phyloP scores from a whole-genome alignment of 1,140 invertebrate genomes.

The Microplitis mediator region DNA sequence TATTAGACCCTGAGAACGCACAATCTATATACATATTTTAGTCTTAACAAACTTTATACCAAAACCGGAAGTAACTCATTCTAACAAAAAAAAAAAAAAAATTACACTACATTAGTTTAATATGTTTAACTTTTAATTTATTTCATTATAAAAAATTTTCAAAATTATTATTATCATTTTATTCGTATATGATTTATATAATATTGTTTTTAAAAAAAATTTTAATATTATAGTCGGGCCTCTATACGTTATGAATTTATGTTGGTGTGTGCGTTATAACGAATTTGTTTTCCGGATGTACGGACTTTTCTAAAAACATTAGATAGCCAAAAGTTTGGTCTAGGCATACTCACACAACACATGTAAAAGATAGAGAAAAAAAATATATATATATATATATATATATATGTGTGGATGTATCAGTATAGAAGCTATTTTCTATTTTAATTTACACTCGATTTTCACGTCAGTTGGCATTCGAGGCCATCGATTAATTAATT shows the following conservation, averaged over 20 bases:
- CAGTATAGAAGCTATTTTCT: too few species aligned
- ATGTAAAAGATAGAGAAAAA: neutral
- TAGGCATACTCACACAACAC: neutral
- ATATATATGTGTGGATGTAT: neutral
- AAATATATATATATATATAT: constrained; percentile 1
- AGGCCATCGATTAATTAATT: neutral
- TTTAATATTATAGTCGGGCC: constrained; percentile 41
- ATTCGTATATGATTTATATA: too few species aligned
- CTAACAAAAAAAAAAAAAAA: too few species aligned
- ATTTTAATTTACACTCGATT: neutral
- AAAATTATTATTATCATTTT: too few species aligned
- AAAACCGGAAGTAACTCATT: too few species aligned
- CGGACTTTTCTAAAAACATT: constrained; percentile 55
- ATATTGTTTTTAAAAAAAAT: too few species aligned
- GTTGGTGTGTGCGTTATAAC: constrained; percentile 33
- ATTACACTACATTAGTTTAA: too few species aligned
- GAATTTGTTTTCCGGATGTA: constrained; percentile 48
- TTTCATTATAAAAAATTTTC: too few species aligned
- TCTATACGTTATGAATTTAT: constrained; percentile 14
- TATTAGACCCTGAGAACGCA: too few species aligned
- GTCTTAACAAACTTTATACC: too few species aligned
- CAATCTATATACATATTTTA: too few species aligned
- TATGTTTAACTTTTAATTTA: too few species aligned
- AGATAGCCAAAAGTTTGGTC: neutral
- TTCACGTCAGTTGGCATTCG: neutral